Conservation (phyloP, 2,888 invertebrate species). For the Aphidius colemani region DNA sequence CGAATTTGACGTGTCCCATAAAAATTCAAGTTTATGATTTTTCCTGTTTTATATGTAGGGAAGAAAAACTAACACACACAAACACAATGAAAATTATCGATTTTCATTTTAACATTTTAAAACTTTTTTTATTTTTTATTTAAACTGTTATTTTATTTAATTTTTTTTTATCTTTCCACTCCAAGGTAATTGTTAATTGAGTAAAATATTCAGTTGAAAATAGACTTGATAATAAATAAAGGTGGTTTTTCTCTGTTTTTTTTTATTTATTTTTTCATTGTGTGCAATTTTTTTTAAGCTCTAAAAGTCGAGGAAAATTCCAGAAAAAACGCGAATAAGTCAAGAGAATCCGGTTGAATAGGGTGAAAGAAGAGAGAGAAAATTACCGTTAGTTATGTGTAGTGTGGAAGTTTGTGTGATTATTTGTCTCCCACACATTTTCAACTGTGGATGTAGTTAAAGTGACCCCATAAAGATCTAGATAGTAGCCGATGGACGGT, state of each 20-base stretch:
- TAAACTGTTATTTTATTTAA: too few relatives aligned
- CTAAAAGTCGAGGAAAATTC: constrained; percentile 10
- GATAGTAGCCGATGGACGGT: constrained; percentile 43
- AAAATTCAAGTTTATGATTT: constrained; percentile 13
- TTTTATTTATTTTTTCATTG: too few relatives aligned
- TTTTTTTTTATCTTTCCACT: too few relatives aligned
- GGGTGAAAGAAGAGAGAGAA: neutral
- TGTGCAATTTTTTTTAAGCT: too few relatives aligned
- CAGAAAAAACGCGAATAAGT: constrained; percentile 2
- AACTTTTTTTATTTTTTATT: too few relatives aligned
- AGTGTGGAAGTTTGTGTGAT: too few relatives aligned
- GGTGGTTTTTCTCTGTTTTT: too few relatives aligned
- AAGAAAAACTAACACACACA: neutral
- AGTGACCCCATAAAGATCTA: constrained; percentile 48
- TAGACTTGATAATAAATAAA: too few relatives aligned
- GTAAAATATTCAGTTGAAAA: too few relatives aligned
- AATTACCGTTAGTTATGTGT: neutral
- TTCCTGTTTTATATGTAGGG: neutral
- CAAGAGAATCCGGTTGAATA: neutral
- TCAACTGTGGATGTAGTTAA: constrained; percentile 48
- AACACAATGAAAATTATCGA: too few relatives aligned
- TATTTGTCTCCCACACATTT: constrained; percentile 15
- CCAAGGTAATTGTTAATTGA: too few relatives aligned
- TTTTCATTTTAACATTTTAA: too few relatives aligned
- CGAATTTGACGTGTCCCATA: constrained; percentile 7